Conservation (phyloP, 2,113 vertebrate species). For the Fregata magnificens region DNA sequence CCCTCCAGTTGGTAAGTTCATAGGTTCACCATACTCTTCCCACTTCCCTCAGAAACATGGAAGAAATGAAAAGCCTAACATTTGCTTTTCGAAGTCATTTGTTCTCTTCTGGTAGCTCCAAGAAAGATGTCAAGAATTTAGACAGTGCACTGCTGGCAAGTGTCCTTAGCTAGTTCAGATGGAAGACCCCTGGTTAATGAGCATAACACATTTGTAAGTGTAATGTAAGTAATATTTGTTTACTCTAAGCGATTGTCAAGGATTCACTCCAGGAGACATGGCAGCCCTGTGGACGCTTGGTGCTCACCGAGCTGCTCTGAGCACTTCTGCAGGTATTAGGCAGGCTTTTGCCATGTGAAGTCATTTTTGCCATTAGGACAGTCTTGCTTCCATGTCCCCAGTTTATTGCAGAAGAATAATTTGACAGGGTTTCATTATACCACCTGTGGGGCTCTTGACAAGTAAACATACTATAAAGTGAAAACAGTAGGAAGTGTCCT, state of each 20-base stretch:
- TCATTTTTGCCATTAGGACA: background rate
- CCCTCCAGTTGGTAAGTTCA: background rate
- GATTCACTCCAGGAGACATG: accelerated
- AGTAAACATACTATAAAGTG: background rate
- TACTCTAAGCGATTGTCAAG: background rate
- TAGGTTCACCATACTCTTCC: background rate
- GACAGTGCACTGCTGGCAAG: background rate
- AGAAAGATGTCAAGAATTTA: background rate
- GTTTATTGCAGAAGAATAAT: background rate
- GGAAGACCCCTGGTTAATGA: background rate
- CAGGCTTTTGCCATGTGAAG: background rate
- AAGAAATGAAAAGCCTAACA: background rate
- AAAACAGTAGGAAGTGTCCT: background rate
- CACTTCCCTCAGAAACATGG: background rate
- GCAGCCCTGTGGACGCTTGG: background rate
- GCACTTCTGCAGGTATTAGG: background rate
- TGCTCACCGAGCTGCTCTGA: background rate
- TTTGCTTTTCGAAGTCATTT: background rate
- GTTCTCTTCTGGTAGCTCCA: background rate
- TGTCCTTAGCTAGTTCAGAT: background rate
- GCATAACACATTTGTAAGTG: background rate
- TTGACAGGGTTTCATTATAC: background rate
- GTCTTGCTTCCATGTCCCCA: background rate
- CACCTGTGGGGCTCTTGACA: background rate
- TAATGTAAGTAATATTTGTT: background rate